A percentile compares a stretch with the other conserved stretches of the same genome.
Evolutionary conservation across 2,113 vertebrate species (phyloP).

Genomic region (Marcusenius ussheri): DNA sequence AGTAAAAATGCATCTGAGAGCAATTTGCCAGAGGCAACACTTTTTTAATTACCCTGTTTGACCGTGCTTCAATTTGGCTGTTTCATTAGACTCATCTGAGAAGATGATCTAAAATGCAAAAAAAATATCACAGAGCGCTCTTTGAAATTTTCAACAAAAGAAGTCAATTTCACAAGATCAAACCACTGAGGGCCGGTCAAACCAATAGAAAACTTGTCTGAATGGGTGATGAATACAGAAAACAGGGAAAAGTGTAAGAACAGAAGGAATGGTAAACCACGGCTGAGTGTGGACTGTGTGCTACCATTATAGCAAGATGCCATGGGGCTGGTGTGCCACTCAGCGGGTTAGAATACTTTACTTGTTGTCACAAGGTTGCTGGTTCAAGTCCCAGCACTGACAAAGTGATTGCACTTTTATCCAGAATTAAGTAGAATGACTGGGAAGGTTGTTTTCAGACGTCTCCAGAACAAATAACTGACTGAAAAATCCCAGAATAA

Average conservation of each 20-base stretch:
- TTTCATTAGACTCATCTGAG: constrained; percentile 7
- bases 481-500: neutral
- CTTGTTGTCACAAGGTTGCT: neutral
- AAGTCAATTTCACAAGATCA: neutral
- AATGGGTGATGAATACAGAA: neutral
- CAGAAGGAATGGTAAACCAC: neutral
- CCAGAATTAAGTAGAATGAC: neutral
- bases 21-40: neutral
- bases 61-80: neutral
- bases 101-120: neutral
- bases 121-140: neutral
- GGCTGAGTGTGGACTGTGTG: neutral
- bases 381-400: neutral
- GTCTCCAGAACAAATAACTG: neutral
- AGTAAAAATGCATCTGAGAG: neutral
- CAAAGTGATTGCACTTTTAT: neutral
- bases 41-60: constrained; percentile 4
- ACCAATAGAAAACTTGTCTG: neutral
- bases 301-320: neutral
- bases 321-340: neutral
- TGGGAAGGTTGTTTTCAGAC: neutral
- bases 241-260: neutral
- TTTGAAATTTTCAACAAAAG: constrained; percentile 9
- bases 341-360: neutral
- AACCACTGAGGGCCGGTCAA: neutral